Evolutionary conservation across 1,140 invertebrate genomes (phyloP), one percentile per base, ranked within the genome.

Genomic region (Leptinotarsa lineolata): DNA sequence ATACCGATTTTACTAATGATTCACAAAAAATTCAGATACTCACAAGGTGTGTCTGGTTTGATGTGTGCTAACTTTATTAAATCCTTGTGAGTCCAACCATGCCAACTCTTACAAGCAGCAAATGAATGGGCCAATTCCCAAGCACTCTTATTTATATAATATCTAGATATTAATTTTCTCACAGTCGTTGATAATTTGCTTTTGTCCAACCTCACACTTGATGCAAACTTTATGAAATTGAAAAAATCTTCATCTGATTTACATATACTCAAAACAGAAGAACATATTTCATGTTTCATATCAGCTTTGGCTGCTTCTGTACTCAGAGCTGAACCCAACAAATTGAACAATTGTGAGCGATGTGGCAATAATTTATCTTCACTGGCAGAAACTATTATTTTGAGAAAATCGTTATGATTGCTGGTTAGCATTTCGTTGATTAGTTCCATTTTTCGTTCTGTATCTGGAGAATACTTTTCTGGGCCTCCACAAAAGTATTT

Each of bases 61-160:
- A 85, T 80, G 84, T 92, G 91, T 18, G 86, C 83, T 5, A 92
- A 82, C 78, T 90, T 90, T 2, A 92, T 83, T n/a, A 92, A 82
- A 81, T 92, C 91, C 74, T 88, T 89, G 80, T 92, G 91, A 2
- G 87, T 87, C 90, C 90, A 92, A 2, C 87, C 87, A 75, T 90
- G 86, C 75, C 88, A 85, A 18, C 87, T 84, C 71, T 85, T 87
- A 64, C 85, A 88, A 79, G 86, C 87, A 3, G 88, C 89, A 0
- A 91, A 85, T 69, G 86, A 86, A 75, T 87, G 84, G 4, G 89
- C 88, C 15, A 92, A 83, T 69, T 87, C 85, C 59, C 85, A 78
- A 4, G 89, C 85, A 54, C 86, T 79, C 74, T 88, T 86, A 2
- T 82, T 85, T 45, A 86, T 81, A 76, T 91, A 92, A 89, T 89